Evolutionary conservation across 2,888 invertebrate species (phyloP).

Genomic region (Callinectes sapidus): DNA sequence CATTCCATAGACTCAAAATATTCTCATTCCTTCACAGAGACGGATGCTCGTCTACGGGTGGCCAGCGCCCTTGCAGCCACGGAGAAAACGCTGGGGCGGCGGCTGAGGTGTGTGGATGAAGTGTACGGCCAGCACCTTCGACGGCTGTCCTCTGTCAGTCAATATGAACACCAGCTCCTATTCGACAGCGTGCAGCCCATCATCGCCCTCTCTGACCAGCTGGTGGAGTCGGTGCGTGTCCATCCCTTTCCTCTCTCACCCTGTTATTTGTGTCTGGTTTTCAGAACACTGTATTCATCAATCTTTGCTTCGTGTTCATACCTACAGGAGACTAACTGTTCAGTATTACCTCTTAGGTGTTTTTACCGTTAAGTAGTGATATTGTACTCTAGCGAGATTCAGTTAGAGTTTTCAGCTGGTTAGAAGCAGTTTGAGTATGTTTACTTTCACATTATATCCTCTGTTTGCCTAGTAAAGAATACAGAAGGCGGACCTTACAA

Average conservation of each 20-base stretch:
- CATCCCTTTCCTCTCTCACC: neutral
- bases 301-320: neutral
- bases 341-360: neutral
- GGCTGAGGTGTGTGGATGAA: conserved; percentile 56
- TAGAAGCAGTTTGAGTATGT: too few species aligned
- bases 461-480: too few species aligned
- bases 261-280: neutral
- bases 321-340: neutral
- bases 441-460: too few species aligned
- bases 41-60: conserved; percentile 52
- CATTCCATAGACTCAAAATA: neutral
- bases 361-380: neutral
- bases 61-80: conserved; percentile 45
- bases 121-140: conserved; percentile 58
- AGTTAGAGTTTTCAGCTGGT: too few species aligned
- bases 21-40: conserved; percentile 25
- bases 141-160: conserved; percentile 54
- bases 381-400: too few species aligned
- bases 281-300: neutral
- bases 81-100: conserved; percentile 45
- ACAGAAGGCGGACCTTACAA: too few species aligned
- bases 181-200: conserved; percentile 54
- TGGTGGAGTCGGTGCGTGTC: conserved; percentile 47
- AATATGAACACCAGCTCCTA: conserved; percentile 48
- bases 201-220: conserved; percentile 25